phyloP scores from a whole-genome alignment of 2,797 vertebrate species.

The Spatula clypeata region DNA sequence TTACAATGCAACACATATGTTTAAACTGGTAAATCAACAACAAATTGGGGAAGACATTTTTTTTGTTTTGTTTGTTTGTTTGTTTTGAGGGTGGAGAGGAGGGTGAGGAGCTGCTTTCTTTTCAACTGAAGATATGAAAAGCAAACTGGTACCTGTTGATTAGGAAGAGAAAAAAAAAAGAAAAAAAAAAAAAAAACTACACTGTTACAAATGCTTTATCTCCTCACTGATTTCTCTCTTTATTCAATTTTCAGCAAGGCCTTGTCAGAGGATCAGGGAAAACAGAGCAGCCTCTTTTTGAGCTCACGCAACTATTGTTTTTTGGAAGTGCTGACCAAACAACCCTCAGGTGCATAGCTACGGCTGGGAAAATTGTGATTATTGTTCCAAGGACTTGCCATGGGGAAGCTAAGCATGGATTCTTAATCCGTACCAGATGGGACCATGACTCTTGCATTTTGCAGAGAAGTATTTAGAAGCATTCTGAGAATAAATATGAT shows the following conservation, averaged over 20 bases:
- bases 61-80: too few relatives aligned
- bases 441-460: neutral
- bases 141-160: neutral
- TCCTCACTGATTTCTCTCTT: neutral
- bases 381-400: conserved; percentile 35
- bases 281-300: neutral
- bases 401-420: conserved; percentile 27
- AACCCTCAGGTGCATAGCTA: conserved; percentile 35
- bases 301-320: neutral
- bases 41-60: neutral
- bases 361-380: conserved; percentile 21
- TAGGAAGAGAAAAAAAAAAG: neutral
- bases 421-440: conserved; percentile 64
- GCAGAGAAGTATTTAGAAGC: neutral
- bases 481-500: neutral
- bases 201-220: neutral
- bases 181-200: neutral
- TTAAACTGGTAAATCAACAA: neutral
- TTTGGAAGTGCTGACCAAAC: conserved; percentile 15
- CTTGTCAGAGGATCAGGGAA: neutral
- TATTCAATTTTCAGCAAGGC: neutral
- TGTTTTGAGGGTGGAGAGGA: too few relatives aligned
- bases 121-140: neutral
- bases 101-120: neutral
- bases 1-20: neutral